A percentile compares a stretch with the other conserved stretches of the same genome.
Conservation (phyloP, 2,888 invertebrate genomes). For the Thysanoteuthis rhombus region DNA sequence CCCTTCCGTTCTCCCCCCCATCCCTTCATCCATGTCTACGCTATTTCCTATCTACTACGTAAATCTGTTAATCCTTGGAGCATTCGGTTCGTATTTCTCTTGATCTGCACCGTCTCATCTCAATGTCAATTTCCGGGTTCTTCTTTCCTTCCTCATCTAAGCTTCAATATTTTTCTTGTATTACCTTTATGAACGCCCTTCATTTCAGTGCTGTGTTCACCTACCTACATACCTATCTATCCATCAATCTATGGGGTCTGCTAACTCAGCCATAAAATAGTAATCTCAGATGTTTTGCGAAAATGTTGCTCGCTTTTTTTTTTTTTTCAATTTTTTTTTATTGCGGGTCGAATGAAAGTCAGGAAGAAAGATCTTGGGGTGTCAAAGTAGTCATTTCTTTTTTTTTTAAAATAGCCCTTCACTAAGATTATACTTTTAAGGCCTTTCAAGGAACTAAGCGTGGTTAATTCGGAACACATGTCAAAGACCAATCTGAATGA, state of each 20-base stretch:
- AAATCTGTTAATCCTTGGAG: background rate
- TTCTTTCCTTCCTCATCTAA: background rate
- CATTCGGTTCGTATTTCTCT: background rate
- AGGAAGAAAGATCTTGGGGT: background rate
- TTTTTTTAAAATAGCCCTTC: background rate
- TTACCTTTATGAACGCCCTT: background rate
- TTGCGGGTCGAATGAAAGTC: background rate
- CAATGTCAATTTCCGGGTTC: background rate
- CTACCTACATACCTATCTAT: background rate
- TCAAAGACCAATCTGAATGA: background rate
- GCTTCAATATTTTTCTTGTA: background rate
- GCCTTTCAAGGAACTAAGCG: background rate
- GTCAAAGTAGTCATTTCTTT: background rate
- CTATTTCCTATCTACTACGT: background rate
- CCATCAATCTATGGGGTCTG: too few species aligned
- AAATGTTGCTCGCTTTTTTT: background rate
- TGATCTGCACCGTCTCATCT: background rate
- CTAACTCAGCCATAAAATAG: background rate
- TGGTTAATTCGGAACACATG: background rate
- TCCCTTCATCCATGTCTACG: background rate
- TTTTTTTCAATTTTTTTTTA: too few species aligned
- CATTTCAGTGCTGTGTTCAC: background rate
- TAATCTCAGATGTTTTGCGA: background rate
- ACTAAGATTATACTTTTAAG: background rate
- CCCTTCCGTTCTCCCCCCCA: background rate